phyloP scores from a whole-genome alignment of 2,888 invertebrate species.

The Hypena proboscidalis region DNA sequence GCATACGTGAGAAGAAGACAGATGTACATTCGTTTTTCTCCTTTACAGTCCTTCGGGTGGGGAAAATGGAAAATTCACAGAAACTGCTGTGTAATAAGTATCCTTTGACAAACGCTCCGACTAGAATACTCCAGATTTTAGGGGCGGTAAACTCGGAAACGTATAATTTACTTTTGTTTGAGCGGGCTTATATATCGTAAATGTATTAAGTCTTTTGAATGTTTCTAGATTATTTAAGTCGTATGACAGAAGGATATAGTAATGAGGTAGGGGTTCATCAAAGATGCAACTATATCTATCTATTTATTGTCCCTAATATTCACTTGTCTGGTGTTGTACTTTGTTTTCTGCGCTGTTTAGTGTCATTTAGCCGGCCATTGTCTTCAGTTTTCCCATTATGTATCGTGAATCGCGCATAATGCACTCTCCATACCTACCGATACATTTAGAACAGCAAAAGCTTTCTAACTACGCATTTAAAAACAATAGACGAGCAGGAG shows the following conservation, averaged over 20 bases:
- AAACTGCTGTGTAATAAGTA: conserved; percentile 21
- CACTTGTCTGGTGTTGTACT: too few relatives aligned
- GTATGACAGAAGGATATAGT: too few relatives aligned
- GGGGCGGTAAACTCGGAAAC: neutral
- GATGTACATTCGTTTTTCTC: conserved; percentile 49
- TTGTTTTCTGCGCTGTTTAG: too few relatives aligned
- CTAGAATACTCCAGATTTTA: conserved; percentile 7
- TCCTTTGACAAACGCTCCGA: conserved; percentile 24
- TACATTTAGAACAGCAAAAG: conserved; percentile 6
- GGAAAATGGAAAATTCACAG: conserved; percentile 27
- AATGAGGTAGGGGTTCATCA: too few relatives aligned
- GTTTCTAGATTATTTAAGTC: too few relatives aligned
- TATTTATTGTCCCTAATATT: too few relatives aligned
- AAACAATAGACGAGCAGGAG: conserved; percentile 37
- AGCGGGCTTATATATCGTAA: too few relatives aligned
- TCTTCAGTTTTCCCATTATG: neutral
- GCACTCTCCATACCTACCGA: neutral
- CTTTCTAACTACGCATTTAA: conserved; percentile 23
- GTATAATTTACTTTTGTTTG: neutral
- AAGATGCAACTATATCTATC: too few relatives aligned
- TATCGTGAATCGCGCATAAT: neutral
- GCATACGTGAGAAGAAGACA: conserved; percentile 57
- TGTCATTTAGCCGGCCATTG: too few relatives aligned
- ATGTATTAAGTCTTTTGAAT: too few relatives aligned
- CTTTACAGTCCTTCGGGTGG: conserved; percentile 32